A percentile compares a stretch with the other conserved stretches of the same genome.
Evolutionary conservation across 1,140 invertebrate species (phyloP).

Genomic region (Neodiprion virginianus): DNA sequence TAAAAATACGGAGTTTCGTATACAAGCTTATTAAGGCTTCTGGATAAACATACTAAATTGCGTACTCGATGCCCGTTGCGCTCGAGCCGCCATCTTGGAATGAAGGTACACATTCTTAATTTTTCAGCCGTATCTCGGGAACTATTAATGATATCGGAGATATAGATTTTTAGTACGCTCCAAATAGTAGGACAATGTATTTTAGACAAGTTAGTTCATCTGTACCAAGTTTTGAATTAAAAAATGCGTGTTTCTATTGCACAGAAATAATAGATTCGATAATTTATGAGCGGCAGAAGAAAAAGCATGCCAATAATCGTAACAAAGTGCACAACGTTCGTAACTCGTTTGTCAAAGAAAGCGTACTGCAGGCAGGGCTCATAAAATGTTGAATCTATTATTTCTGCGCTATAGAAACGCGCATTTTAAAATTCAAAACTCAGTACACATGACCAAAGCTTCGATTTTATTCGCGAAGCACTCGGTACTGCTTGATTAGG

Average conservation of each 20-base stretch:
- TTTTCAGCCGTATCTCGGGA: background rate
- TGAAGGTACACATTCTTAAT: background rate
- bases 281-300: background rate
- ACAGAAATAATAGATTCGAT: background rate
- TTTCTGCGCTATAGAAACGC: background rate
- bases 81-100: background rate
- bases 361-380: background rate
- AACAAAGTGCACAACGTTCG: background rate
- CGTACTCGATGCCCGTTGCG: no score
- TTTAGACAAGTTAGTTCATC: background rate
- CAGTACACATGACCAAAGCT: background rate
- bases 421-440: conserved; percentile 13
- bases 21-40: no score
- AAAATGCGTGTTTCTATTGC: conserved; percentile 7
- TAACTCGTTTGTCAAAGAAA: background rate
- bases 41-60: no score
- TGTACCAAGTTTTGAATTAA: background rate
- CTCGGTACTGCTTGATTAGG: background rate
- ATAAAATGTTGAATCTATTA: conserved; percentile 1
- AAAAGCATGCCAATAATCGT: background rate
- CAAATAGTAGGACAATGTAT: background rate
- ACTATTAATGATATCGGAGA: background rate
- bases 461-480: background rate
- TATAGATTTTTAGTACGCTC: background rate
- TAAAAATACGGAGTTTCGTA: no score